phyloP scores from a whole-genome alignment of 2,888 invertebrate species.

The Phengaris arion region DNA sequence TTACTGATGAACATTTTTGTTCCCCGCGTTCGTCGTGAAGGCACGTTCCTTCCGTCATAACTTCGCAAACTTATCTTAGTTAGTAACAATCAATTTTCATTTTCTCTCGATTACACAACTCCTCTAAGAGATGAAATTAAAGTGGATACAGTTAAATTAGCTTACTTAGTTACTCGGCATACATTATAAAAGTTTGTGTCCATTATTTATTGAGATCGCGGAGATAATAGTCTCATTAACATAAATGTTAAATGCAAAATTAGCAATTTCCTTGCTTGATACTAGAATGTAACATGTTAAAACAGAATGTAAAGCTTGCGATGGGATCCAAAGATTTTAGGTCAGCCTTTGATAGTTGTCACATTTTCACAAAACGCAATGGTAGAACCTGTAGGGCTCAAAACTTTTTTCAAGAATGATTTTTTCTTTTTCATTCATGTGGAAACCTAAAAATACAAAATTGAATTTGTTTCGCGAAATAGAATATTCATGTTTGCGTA shows the following conservation, averaged over 20 bases:
- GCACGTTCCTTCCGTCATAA: conserved; percentile 68
- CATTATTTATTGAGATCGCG: background rate
- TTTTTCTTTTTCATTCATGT: background rate
- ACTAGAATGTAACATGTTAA: background rate
- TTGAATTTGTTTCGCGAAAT: conserved; percentile 22
- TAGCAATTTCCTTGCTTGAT: background rate
- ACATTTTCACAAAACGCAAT: background rate
- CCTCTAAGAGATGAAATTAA: conserved; percentile 56
- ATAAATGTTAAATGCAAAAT: background rate
- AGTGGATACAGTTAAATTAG: conserved; percentile 42
- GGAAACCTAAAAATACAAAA: conserved; percentile 18
- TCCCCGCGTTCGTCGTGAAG: conserved; percentile 48
- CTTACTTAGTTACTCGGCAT: conserved; percentile 33
- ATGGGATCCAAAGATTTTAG: background rate
- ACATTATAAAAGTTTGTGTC: conserved; percentile 6
- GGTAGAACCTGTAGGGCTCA: background rate
- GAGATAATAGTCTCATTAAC: background rate
- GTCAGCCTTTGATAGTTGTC: background rate
- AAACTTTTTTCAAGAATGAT: background rate
- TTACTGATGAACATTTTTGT: conserved; percentile 59
- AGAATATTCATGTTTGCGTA: conserved; percentile 30
- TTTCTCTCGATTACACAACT: conserved; percentile 63
- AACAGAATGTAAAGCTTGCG: background rate
- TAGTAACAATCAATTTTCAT: conserved; percentile 76
- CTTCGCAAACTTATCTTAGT: conserved; percentile 74